These are phyloP conservation scores for Tamias sibiricus DNA, from an alignment of 2,113 vertebrate species.

Conservation along the genomic window DNA sequence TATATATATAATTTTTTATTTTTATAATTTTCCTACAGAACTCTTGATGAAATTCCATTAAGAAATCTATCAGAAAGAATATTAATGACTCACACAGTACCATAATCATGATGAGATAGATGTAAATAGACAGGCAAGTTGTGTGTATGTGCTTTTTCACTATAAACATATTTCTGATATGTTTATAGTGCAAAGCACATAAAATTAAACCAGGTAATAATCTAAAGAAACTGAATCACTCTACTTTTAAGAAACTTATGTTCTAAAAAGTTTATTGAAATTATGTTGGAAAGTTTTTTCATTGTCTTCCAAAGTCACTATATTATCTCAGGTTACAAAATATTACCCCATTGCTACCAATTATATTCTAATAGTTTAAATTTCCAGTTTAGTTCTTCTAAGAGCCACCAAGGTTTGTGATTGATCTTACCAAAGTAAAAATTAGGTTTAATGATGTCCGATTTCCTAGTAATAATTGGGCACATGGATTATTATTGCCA, in stretches of 20 bases:
- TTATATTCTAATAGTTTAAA: not conserved
- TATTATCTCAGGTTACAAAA: not conserved
- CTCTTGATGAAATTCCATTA: slow-evolving; percentile 61
- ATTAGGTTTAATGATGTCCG: not conserved
- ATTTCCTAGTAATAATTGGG: not conserved
- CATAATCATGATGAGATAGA: not conserved
- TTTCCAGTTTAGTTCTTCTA: not conserved
- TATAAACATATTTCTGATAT: not conserved
- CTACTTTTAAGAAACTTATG: not conserved
- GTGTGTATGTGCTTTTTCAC: slow-evolving; percentile 28
- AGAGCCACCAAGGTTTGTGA: not conserved
- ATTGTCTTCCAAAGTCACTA: not conserved
- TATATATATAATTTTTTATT: no score
- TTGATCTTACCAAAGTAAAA: not conserved
- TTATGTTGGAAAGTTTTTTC: not conserved
- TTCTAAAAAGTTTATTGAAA: slow-evolving; percentile 31
- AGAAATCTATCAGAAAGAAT: not conserved
- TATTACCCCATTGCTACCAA: not conserved
- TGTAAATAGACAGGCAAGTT: no score
- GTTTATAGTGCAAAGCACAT: no score
- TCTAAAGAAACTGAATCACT: not conserved
- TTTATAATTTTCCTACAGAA: no score
- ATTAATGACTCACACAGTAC: not conserved
- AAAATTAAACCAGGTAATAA: slow-evolving; percentile 14
- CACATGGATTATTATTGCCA: no score